Base-by-base conservation (phyloP, 2,888 invertebrate genomes). In the Eupithecia insigniata region DNA sequence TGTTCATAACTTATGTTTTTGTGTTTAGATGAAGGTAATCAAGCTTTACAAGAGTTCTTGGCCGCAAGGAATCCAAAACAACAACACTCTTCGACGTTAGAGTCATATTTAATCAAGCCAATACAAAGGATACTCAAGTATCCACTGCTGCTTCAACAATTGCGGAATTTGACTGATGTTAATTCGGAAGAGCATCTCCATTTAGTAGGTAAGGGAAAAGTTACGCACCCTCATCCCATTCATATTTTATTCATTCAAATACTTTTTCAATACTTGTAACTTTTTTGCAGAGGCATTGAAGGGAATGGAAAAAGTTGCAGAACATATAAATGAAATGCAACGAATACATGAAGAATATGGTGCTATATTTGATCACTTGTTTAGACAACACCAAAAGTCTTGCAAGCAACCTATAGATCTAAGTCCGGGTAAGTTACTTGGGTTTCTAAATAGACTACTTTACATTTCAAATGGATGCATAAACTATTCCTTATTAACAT, bases 321-420 rank as follows among this genome's bases (percentile, higher is more conserved):
- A 99, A 93, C 99, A 99, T 94, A 99, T 99, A 86, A 99, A 99
- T 94, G 99, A 99, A 95, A 99, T 99, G 99, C 99, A 99, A 95
- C 96, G 99, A 95, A 99, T 99, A 87, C 99, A 99, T 92, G 99
- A 99, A 95, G 99, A 99, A 94, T 99, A 99, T 93, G 99, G 99
- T 84, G 98, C 98, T 85, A 99, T 99, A 91, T 99, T 99, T 94
- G 99, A 99, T 95, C 99, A 99, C 90, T 96, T 99, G 83, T 98
- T 98, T 95, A 96, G 98, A 83, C 98, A 98, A 95, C 98, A 98
- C 94, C 98, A 98, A 92, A 98, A 98, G 92, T 97, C 98, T 80
- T 98, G 98, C 95, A 98, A 98, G 93, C 98, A 97, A 96, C 97
- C 97, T 75, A 98, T 99, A 87, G 99, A 99, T 93, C 95, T 99